Percentiles rank a stretch among this genome's conserved stretches.
phyloP scores from a whole-genome alignment of 53 echinoderm and acorn worm species.

The Temnopleurus reevesii region DNA sequence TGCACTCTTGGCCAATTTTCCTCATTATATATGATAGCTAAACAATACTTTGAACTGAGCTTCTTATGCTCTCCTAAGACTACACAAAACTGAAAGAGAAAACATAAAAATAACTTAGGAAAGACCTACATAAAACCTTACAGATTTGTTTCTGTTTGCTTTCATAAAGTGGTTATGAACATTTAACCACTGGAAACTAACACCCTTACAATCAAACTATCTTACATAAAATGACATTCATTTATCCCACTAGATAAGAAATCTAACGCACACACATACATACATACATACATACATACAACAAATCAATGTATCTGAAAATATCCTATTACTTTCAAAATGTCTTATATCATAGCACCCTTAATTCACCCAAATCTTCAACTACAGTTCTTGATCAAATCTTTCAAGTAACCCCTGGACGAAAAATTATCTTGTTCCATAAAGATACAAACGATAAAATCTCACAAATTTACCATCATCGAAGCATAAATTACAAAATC shows the following conservation, averaged over 20 bases:
- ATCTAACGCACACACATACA: conserved; percentile 32
- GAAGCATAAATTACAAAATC: conserved; percentile 53
- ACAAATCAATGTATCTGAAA: conserved; percentile 29
- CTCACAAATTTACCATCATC: conserved; percentile 40
- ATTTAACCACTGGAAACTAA: conserved; percentile 31
- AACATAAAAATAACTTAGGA: conserved; percentile 47
- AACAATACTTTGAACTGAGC: conserved; percentile 16
- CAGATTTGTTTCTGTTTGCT: neutral
- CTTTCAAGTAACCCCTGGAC: conserved; percentile 24
- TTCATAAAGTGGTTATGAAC: neutral
- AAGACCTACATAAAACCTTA: conserved; percentile 57
- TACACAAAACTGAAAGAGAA: conserved; percentile 29
- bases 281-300: conserved; percentile 49
- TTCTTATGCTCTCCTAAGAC: neutral
- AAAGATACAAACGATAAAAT: conserved; percentile 55
- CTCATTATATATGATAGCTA: neutral
- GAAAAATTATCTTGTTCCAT: conserved; percentile 5
- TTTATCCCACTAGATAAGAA: conserved; percentile 52
- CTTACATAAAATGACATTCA: conserved; percentile 42
- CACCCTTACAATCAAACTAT: conserved; percentile 24
- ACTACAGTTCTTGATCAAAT: neutral
- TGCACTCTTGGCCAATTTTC: neutral
- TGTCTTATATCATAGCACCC: conserved; percentile 51
- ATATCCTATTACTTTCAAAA: conserved; percentile 50
- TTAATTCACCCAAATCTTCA: conserved; percentile 27